phyloP scores from a whole-genome alignment of 2,113 vertebrate species.

The Nannobrachium achirus region DNA sequence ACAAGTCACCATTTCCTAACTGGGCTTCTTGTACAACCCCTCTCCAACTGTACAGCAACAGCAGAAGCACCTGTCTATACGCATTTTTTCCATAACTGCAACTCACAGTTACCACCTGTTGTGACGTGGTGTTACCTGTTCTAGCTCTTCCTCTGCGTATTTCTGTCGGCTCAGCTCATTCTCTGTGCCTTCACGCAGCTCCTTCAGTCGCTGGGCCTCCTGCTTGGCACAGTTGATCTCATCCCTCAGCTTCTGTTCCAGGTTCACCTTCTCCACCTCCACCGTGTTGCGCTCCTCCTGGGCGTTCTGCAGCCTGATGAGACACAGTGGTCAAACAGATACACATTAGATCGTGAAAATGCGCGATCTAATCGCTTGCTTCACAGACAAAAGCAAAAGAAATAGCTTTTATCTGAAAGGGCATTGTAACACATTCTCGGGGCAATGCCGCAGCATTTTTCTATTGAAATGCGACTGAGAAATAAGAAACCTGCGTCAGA shows the following conservation, averaged over 20 bases:
- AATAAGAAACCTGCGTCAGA: constrained; percentile 30
- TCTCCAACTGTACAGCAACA: neutral
- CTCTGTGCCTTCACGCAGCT: constrained; percentile 92
- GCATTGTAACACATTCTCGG: no score
- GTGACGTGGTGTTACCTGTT: constrained; percentile 83
- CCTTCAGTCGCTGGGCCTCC: constrained; percentile 92
- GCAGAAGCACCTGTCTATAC: neutral
- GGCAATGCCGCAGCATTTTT: no score
- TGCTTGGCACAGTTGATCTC: constrained; percentile 97
- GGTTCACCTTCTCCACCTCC: constrained; percentile 95
- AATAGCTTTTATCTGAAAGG: no score
- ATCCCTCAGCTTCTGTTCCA: constrained; percentile 95
- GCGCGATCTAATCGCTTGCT: no score
- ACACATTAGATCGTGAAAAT: no score
- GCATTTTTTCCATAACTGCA: neutral
- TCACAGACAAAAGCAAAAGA: no score
- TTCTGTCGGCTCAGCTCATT: constrained; percentile 96
- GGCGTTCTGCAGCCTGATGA: constrained; percentile 91
- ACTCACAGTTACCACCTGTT: neutral
- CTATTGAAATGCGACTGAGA: constrained; percentile 4
- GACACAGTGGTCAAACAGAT: neutral
- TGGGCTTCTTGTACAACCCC: neutral
- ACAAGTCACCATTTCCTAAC: neutral
- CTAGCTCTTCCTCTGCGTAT: constrained; percentile 95
- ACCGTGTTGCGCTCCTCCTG: constrained; percentile 96